Evolutionary conservation across 2,797 vertebrate species (phyloP), one percentile per base, ranked within the genome.

Genomic region (Tragopan temminckii): DNA sequence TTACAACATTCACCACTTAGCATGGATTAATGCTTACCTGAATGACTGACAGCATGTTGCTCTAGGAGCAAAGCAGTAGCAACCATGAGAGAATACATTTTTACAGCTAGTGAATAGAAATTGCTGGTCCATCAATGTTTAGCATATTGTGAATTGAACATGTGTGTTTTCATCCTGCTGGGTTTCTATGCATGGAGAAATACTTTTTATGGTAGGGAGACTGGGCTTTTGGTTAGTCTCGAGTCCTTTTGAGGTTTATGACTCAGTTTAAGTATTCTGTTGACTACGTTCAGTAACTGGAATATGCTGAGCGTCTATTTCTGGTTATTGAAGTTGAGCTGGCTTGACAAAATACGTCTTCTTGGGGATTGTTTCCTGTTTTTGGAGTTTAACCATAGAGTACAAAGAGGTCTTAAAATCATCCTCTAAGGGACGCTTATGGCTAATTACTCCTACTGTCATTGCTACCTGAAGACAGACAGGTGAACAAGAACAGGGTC

Each of bases 211-310:
- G 45, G 23, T 72, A 35, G 21, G 52, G 85, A 74, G 67, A 29
- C 38, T 72, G 46, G 35, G 61, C 40, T 80, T 94, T 82, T 87
- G 72, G 63, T 81, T 79, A 66, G 59, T 80, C 75, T 55, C 17
- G 59, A 15, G 36, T 92, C 31, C 36, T 70, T 79, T 85, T 55
- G 46, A 72, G 31, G 43, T 42, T 88, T 84, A 48, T 62, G 36
- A 31, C 74, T n/a, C 38, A n/a, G 27, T 38, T 33, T 38, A 62
- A 31, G 29, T 50, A 29, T 59, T 88, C 85, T 79, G 59, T 63
- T 92, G 80, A 76, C 82, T 94, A 67, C 84, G 69, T 46, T 78
- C 62, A 71, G 52, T 86, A 74, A 77, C 66, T 71, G 55, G 63
- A 88, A 84, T 31, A 38, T 21, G 43, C 55, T 67, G 70, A 80